These are phyloP conservation scores for Baryphthengus martii DNA, from an alignment of 2,113 vertebrate species.

Conservation along the genomic window DNA sequence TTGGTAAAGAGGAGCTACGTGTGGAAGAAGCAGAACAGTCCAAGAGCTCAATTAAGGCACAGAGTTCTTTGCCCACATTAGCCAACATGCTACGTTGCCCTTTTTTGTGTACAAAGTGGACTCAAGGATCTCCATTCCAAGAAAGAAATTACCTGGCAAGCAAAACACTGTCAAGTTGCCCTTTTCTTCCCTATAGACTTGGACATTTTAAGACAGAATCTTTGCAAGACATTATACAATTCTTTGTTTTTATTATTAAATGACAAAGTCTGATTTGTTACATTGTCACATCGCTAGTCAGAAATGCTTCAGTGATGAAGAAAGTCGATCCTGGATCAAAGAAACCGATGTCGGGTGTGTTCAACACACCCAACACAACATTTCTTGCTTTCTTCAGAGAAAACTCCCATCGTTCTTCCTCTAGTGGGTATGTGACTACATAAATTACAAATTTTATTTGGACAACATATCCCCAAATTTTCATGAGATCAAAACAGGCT, in stretches of 20 bases:
- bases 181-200: constrained; percentile 44
- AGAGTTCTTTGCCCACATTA: constrained; percentile 54
- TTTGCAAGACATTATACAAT: constrained; percentile 74
- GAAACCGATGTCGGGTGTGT: too few species aligned
- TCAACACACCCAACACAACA: constrained; percentile 54
- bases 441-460: constrained; percentile 52
- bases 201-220: constrained; percentile 72
- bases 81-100: constrained; percentile 60
- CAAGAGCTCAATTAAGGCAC: constrained; percentile 50
- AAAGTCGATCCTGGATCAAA: constrained; percentile 63
- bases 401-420: constrained; percentile 59
- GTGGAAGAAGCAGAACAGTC: constrained; percentile 55
- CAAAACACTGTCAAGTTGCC: constrained; percentile 42
- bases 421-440: constrained; percentile 55
- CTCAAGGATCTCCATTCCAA: constrained; percentile 33
- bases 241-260: constrained; percentile 74
- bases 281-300: constrained; percentile 76
- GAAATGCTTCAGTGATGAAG: constrained; percentile 72
- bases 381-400: constrained; percentile 57
- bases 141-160: constrained; percentile 54
- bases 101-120: constrained; percentile 8
- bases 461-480: constrained; percentile 65
- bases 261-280: constrained; percentile 74
- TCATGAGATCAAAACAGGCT: constrained; percentile 42
- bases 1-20: constrained; percentile 44